phyloP scores from a whole-genome alignment of 2,888 invertebrate genomes.

The Acrobasis consociella region DNA sequence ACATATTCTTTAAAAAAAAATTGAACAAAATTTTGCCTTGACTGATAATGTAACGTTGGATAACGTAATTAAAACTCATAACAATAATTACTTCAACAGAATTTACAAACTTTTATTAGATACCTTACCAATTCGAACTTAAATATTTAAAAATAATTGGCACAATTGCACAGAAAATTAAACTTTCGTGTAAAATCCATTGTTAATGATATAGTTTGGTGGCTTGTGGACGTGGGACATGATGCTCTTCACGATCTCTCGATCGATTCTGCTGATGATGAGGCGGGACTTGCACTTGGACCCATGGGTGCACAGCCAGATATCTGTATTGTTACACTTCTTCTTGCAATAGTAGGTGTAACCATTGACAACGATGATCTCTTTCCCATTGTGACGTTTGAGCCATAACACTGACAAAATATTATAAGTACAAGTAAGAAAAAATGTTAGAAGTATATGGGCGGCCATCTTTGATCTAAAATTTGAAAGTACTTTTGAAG shows the following conservation, averaged over 20 bases:
- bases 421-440: background rate
- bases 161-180: constrained; percentile 11
- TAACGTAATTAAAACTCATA: no score
- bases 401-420: constrained; percentile 36
- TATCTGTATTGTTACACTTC: constrained; percentile 27
- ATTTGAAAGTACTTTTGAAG: no score
- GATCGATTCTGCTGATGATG: constrained; percentile 30
- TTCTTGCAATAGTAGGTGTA: constrained; percentile 39
- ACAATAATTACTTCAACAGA: no score
- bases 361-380: constrained; percentile 35
- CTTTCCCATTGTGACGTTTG: constrained; percentile 31
- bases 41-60: no score
- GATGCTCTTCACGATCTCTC: constrained; percentile 26
- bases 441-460: no score
- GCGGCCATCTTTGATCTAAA: no score
- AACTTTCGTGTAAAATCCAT: constrained; percentile 32
- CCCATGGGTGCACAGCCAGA: constrained; percentile 35
- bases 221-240: constrained; percentile 30
- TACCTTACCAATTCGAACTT: no score
- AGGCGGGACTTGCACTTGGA: constrained; percentile 38
- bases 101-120: no score
- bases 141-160: background rate
- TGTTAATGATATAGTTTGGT: constrained; percentile 26
- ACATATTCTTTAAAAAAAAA: no score
- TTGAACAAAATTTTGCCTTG: no score